phyloP scores from a whole-genome alignment of 2,113 vertebrate genomes.

The Corvus cornix region DNA sequence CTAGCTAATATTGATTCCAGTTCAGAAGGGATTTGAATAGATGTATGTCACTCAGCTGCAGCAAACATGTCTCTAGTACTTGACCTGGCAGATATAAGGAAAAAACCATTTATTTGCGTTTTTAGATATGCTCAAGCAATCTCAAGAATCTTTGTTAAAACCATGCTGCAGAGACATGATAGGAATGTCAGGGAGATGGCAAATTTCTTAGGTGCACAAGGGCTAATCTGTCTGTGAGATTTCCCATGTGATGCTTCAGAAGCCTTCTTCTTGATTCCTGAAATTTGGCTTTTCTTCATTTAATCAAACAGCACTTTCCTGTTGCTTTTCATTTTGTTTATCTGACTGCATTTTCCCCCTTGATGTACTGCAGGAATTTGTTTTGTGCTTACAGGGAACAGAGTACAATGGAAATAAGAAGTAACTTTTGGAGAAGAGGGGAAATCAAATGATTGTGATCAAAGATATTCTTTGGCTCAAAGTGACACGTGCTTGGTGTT shows the following conservation, averaged over 20 bases:
- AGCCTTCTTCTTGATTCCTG: not conserved
- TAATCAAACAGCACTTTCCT: not conserved
- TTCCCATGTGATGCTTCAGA: not conserved
- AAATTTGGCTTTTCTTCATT: not conserved
- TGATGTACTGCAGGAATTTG: not conserved
- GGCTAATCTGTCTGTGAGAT: not conserved
- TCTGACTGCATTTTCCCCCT: not conserved
- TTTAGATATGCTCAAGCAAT: not conserved
- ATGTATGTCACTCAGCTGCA: conserved; percentile 15
- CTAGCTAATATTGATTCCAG: conserved; percentile 33
- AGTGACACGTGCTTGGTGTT: not conserved
- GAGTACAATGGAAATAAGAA: not conserved
- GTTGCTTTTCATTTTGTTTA: not conserved
- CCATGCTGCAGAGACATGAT: not conserved
- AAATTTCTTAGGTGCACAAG: not conserved
- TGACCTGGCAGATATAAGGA: not conserved
- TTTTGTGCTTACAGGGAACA: not conserved
- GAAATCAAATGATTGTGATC: conserved; percentile 21
- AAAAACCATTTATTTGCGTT: not conserved
- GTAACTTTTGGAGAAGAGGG: not conserved
- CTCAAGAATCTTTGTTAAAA: not conserved
- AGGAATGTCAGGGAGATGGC: not conserved
- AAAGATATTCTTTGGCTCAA: not conserved
- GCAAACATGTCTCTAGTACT: not conserved
- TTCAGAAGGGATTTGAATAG: conserved; percentile 15